Evolutionary conservation across 2,888 invertebrate genomes (phyloP), one percentile per base, ranked within the genome.

Genomic region (Cosmopolites sordidus): DNA sequence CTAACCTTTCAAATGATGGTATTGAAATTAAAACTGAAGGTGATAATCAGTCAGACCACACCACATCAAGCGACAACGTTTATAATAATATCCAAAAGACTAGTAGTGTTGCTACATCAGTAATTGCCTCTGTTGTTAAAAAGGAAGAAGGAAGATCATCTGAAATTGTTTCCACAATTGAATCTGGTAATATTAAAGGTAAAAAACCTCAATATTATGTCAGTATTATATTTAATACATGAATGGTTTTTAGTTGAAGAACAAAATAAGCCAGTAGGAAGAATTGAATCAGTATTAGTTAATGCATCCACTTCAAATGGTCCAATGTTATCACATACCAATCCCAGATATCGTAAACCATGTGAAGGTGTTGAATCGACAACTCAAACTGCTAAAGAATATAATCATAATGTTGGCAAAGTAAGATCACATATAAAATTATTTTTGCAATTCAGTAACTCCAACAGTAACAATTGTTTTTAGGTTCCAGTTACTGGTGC

Each of bases 261-360:
- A 37, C 37, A 17, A n/a, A 12, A 42, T 45, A 72, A 70, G 59
- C 59, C 9, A 43, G 30, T 63, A 48, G 64, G 63, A 52, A 66
- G 73, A 54, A 69, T 72, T 46, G 70, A 73, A 56, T 72, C 73
- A 56, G 73, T 73, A 49, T 64, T 74, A 59, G 74, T 75, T 27
- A 69, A 73, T 48, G 69, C 73, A 15, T 69, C 73, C 52, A 65
- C 72, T 37, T 72, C 74, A 15, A 74, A 74, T 64, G 73, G 74
- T 30, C 73, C 74, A 16, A 71, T 75, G 71, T 63, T 75, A 52
- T 72, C 73, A 16, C 71, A 73, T 51, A 69, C 67, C 55, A 70
- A 69, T 42, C 67, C 72, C 16, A 67, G 67, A 56, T 73, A 69
- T 60, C 63, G 67, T 46, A 73, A 74, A 62, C 61, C 68, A 54